Evolutionary conservation across 2,797 vertebrate species (phyloP).

Genomic region (Cossypha polioptera): DNA sequence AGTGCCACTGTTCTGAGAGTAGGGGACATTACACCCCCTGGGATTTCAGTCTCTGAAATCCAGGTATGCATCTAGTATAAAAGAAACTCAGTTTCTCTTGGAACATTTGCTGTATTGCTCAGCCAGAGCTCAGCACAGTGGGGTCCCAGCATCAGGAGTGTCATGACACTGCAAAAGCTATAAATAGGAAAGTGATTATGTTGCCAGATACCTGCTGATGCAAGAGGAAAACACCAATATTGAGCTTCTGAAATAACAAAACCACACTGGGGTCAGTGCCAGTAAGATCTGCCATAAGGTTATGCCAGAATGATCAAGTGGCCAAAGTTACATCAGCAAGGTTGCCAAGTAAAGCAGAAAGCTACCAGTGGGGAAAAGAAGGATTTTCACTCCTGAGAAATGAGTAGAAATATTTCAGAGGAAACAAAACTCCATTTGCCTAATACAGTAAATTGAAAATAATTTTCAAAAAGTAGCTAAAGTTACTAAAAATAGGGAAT

Average conservation of each 20-base stretch:
- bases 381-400: neutral
- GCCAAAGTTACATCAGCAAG: neutral
- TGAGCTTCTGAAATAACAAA: neutral
- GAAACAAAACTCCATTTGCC: neutral
- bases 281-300: neutral
- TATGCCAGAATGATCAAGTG: neutral
- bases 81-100: neutral
- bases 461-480: neutral
- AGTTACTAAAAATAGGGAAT: neutral
- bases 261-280: neutral
- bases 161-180: neutral
- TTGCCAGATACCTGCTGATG: slow-evolving; percentile 19
- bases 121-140: neutral
- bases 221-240: neutral
- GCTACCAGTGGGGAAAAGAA: neutral
- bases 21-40: neutral
- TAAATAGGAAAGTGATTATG: neutral
- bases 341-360: neutral
- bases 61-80: neutral
- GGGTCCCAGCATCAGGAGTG: neutral
- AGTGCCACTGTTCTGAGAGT: neutral
- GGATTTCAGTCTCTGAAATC: neutral
- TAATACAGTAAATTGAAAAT: neutral
- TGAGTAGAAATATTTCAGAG: neutral
- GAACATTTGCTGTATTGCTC: neutral